These are phyloP conservation scores for Notolabrus celidotus DNA, from an alignment of 2,797 vertebrate genomes.

Conservation along the genomic window DNA sequence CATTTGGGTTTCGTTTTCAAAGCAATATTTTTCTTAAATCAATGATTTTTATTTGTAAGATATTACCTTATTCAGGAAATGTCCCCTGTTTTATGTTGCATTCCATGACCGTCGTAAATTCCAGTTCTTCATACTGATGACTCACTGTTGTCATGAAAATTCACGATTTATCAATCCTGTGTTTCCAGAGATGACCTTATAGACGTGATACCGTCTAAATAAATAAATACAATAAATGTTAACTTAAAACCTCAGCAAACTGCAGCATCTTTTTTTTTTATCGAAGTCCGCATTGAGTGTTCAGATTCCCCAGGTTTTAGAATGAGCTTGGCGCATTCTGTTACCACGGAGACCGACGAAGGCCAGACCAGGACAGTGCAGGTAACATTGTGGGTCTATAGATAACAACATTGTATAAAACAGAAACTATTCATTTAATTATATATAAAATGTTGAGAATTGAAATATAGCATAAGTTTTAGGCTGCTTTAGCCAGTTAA, in stretches of 20 bases:
- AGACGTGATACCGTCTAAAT: neutral
- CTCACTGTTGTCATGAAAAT: neutral
- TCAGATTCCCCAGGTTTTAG: neutral
- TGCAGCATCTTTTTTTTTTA: neutral
- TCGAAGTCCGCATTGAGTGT: rapidly evolving
- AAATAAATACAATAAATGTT: rapidly evolving
- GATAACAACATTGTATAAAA: neutral
- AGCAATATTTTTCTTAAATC: too few relatives aligned
- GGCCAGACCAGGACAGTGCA: neutral
- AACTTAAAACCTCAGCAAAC: neutral
- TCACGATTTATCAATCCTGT: neutral
- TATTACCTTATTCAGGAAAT: too few relatives aligned
- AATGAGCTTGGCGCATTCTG: neutral
- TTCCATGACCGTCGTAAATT: neutral
- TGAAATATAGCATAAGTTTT: too few relatives aligned
- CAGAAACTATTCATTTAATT: neutral
- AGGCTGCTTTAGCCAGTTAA: too few relatives aligned
- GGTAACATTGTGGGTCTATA: neutral
- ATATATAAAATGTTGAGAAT: too few relatives aligned
- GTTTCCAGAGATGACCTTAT: neutral
- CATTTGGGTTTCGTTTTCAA: too few relatives aligned
- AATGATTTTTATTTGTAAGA: too few relatives aligned
- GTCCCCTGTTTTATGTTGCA: neutral
- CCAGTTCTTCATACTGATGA: rapidly evolving
- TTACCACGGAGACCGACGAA: constrained; percentile 58